Evolutionary conservation across 1,140 invertebrate species (phyloP), one percentile per base, ranked within the genome.

Genomic region (Drosophila sulfurigaster): DNA sequence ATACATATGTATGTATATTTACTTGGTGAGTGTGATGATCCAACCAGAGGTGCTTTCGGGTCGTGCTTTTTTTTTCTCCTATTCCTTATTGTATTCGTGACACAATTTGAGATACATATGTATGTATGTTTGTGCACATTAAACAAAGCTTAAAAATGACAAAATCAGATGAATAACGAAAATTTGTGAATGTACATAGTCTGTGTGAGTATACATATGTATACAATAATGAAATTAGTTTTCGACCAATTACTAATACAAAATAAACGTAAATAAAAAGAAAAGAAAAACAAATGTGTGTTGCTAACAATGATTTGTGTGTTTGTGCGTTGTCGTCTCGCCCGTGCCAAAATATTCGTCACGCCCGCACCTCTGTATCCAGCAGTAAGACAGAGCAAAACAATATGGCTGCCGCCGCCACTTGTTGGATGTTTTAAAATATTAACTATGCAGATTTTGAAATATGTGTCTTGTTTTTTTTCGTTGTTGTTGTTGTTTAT

Each of bases 361-460:
- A 75, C 72, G 66, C 72, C 72, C 66, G 58, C 72, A 75, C 72
- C 66, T 75, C 72, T 70, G 58, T 73, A 69, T 65, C 72, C 28
- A 75, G 65, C 58, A 71, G 30, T 48, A 75, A 54, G 30, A 59
- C 75, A 69, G 52, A 72, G 65, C 70, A 82, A 82, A 82, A 79
- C 76, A 86, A 86, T 73, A 86, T 86, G 82, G 82, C 81, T 85
- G 81, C 81, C 79, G 51, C 45, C 64, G 75, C 79, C 82, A 86
- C 82, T 86, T 86, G 82, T 86, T 86, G 75, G 82, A 78, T 83
- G 79, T 75, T 85, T 60, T 66, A 83, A 65, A 54, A 63, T 48
- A 75, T 57, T 68, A 74, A 64, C 41, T 77, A 38, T 67, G 57
- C 69, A 67, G 45, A 60, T 72, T 41, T 38, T 5, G 32, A 15